phyloP scores from a whole-genome alignment of 1,140 invertebrate species.

The Trichonephila clavipes region DNA sequence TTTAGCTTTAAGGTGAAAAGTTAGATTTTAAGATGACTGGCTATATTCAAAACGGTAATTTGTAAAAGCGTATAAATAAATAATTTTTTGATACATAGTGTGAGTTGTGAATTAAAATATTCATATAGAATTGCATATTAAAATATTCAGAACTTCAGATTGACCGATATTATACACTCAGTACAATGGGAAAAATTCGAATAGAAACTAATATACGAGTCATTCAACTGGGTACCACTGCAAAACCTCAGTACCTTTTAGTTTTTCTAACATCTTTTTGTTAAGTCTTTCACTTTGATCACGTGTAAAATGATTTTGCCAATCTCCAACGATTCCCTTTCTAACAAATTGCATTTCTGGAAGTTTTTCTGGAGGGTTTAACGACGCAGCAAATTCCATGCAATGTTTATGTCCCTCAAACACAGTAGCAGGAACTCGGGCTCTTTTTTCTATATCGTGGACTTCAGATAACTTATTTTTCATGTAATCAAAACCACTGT shows the following conservation, averaged over 20 bases:
- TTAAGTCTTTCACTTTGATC: conserved; percentile 53
- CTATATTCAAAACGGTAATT: too few species aligned
- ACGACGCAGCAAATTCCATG: neutral
- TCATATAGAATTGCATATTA: too few species aligned
- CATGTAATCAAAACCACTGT: conserved; percentile 71
- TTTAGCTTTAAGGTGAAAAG: too few species aligned
- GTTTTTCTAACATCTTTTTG: conserved; percentile 51
- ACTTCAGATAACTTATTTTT: neutral
- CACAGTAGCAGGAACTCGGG: neutral
- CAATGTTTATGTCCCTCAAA: neutral
- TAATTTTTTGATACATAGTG: too few species aligned
- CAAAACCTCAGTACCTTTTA: conserved; percentile 19
- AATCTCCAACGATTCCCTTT: conserved; percentile 61
- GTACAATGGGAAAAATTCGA: too few species aligned
- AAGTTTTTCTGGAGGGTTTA: neutral
- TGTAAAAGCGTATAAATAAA: too few species aligned
- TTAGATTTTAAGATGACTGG: too few species aligned
- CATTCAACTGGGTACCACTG: conserved; percentile 14
- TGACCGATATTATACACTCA: too few species aligned
- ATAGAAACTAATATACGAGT: neutral
- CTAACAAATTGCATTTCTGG: conserved; percentile 26
- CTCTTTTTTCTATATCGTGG: neutral
- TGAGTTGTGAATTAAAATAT: too few species aligned
- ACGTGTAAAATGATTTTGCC: conserved; percentile 31
- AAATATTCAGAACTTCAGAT: too few species aligned